Conservation (phyloP, 2,888 invertebrate species). For the Anodontia alba region DNA sequence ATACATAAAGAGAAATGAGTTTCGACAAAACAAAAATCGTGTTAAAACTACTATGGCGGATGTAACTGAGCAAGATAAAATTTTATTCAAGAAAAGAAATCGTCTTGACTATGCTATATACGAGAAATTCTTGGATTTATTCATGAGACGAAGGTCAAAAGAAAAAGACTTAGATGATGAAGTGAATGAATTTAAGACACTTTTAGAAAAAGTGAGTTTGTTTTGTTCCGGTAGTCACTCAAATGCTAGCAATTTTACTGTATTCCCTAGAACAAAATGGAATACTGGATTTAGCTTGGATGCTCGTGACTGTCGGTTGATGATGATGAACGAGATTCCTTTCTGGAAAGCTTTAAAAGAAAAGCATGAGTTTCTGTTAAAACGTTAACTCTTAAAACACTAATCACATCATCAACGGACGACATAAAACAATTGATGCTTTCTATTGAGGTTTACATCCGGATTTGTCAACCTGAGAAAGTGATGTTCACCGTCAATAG, state of each 20-base stretch:
- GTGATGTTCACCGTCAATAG: too few species aligned
- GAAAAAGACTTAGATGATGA: not conserved
- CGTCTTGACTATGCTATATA: not conserved
- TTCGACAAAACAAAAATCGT: not conserved
- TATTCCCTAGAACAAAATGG: not conserved
- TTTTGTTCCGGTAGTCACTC: not conserved
- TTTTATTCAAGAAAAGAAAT: not conserved
- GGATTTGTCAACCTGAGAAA: too few species aligned
- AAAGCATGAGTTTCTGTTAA: too few species aligned
- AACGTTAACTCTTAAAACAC: too few species aligned
- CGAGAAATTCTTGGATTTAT: not conserved
- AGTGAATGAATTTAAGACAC: not conserved
- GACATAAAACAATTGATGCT: too few species aligned
- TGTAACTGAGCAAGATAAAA: not conserved
- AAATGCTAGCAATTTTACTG: not conserved
- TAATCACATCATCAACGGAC: too few species aligned
- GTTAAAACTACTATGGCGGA: too few species aligned
- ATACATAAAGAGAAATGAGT: conserved; percentile 11
- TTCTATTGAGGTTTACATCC: too few species aligned
- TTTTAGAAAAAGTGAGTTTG: not conserved
- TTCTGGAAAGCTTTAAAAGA: not conserved
- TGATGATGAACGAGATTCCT: not conserved
- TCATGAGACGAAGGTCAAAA: not conserved
- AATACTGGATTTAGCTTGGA: not conserved
- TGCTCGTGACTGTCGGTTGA: not conserved